A percentile compares a stretch with the other conserved stretches of the same genome.
These are phyloP conservation scores for Odocoileus hemionus DNA, from an alignment of 2,113 vertebrate species.

Conservation along the genomic window DNA sequence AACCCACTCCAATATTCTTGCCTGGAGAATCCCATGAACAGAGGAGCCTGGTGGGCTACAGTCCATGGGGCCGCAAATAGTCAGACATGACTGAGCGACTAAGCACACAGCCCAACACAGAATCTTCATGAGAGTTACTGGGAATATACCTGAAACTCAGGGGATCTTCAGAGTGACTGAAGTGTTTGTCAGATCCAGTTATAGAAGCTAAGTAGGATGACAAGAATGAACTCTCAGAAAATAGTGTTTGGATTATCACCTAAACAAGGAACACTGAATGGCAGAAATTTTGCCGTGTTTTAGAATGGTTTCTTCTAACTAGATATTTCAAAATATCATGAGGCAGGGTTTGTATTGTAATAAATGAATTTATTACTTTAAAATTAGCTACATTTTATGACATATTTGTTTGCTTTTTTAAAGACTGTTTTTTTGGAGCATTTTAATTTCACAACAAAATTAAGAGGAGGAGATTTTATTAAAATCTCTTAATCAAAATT, in stretches of 20 bases:
- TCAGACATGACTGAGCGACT: rapidly evolving
- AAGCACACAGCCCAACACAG: neutral
- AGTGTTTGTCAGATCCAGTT: neutral
- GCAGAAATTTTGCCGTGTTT: neutral
- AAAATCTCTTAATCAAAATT: neutral
- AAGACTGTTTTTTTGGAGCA: neutral
- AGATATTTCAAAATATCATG: neutral
- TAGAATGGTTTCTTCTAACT: neutral
- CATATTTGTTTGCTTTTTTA: neutral
- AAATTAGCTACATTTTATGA: neutral
- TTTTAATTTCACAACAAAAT: neutral
- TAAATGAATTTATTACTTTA: neutral
- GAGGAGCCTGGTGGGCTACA: neutral
- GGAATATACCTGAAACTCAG: neutral
- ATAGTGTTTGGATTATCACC: neutral
- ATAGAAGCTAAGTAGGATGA: neutral
- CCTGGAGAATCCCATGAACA: neutral
- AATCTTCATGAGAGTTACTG: neutral
- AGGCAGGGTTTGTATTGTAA: neutral
- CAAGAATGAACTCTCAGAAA: neutral
- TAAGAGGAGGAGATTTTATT: neutral
- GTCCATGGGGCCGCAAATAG: neutral
- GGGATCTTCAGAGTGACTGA: neutral
- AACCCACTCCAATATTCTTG: neutral
- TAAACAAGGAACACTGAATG: neutral